phyloP scores from a whole-genome alignment of 2,113 vertebrate species.

The Atherinomorus stipes region DNA sequence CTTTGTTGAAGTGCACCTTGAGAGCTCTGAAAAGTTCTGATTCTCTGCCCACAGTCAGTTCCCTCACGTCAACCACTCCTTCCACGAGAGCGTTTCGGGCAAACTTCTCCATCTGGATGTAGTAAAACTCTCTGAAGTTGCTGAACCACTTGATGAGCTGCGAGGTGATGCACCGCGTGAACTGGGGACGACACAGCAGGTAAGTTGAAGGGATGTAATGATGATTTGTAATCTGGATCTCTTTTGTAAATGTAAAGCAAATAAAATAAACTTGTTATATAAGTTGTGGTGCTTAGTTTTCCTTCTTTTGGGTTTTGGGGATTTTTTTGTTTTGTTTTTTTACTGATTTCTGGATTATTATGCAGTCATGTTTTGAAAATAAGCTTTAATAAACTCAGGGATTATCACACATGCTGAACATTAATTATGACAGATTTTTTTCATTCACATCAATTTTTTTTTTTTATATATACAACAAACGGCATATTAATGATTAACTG shows the following conservation, averaged over 20 bases:
- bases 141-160: conserved; percentile 99
- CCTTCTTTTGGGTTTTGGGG: too few species aligned
- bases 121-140: conserved; percentile 96
- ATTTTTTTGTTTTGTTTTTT: not conserved
- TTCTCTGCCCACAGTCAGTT: conserved; percentile 86
- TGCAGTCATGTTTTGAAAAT: too few species aligned
- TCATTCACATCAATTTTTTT: too few species aligned
- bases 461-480: too few species aligned
- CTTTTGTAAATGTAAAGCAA: not conserved
- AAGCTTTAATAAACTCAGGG: too few species aligned
- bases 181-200: conserved; percentile 77
- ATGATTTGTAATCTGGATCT: not conserved
- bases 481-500: too few species aligned
- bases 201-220: conserved; percentile 31
- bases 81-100: conserved; percentile 88
- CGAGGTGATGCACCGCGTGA: conserved; percentile 91
- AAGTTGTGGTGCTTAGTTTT: too few species aligned
- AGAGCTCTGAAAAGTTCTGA: conserved; percentile 91
- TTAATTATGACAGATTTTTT: too few species aligned
- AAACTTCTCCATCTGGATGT: conserved; percentile 96
- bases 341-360: too few species aligned
- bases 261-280: conserved; percentile 23
- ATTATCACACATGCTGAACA: too few species aligned
- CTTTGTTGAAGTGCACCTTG: conserved; percentile 92
- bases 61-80: conserved; percentile 70